phyloP scores from a whole-genome alignment of 2,113 vertebrate species.

The Siniperca knerii region DNA sequence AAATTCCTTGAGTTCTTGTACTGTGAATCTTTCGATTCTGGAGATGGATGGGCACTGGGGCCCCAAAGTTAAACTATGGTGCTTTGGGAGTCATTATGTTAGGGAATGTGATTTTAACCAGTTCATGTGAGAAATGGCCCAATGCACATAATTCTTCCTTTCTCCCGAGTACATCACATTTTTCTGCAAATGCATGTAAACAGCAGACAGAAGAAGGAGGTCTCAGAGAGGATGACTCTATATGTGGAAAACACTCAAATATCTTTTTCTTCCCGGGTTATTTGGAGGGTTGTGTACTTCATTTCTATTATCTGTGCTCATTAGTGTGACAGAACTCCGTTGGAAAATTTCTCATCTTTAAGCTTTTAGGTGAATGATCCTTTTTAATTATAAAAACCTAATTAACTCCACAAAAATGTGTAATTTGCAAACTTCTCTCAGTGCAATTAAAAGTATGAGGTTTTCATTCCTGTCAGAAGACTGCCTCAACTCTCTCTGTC shows the following conservation, averaged over 20 bases:
- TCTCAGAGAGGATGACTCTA: not conserved
- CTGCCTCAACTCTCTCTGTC: not conserved
- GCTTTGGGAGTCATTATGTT: constrained; percentile 58
- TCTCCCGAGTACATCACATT: constrained; percentile 17
- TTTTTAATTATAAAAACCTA: constrained; percentile 38
- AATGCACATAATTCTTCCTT: constrained; percentile 29
- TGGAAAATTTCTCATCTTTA: constrained; percentile 12
- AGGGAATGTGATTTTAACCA: constrained; percentile 60
- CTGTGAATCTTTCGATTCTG: constrained; percentile 61
- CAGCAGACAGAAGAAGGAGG: constrained; percentile 6
- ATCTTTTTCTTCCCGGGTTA: constrained; percentile 14
- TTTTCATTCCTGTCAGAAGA: constrained; percentile 2
- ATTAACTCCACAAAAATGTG: constrained; percentile 30
- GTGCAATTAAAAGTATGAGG: constrained; percentile 36
- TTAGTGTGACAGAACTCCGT: constrained; percentile 8
- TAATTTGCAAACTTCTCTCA: constrained; percentile 32
- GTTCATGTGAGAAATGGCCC: constrained; percentile 48
- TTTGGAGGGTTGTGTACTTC: not conserved
- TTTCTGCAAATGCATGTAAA: constrained; percentile 38
- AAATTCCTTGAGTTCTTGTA: constrained; percentile 60
- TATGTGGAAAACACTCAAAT: constrained; percentile 11
- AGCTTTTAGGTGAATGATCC: constrained; percentile 15
- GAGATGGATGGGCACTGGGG: constrained; percentile 62
- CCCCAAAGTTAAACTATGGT: constrained; percentile 52
- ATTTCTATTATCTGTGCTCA: constrained; percentile 31